Evolutionary conservation across 64 coral and sea anemone species (phyloP).

Genomic region (Montipora capricornis): DNA sequence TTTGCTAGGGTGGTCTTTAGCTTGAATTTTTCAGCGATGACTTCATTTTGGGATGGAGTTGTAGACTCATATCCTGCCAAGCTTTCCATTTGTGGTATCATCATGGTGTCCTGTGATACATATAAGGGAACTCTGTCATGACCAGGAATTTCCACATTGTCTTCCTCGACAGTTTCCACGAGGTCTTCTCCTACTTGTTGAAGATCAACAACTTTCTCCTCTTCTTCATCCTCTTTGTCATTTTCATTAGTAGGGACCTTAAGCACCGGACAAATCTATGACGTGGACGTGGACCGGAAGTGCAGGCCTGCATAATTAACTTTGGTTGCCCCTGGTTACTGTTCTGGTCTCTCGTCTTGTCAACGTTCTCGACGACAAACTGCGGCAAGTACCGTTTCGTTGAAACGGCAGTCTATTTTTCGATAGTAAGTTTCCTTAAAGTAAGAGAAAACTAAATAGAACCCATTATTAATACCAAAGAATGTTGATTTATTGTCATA

Average conservation of each 20-base stretch:
- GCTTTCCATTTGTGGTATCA: not conserved
- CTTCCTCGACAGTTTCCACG: not conserved
- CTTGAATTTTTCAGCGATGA: not conserved
- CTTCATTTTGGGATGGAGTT: not conserved
- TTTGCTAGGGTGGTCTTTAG: conserved; percentile 32
- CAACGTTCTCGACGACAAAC: conserved; percentile 27
- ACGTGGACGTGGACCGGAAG: not conserved
- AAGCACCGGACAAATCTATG: not conserved
- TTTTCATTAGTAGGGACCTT: not conserved
- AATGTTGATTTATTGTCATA: conserved; percentile 8
- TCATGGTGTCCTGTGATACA: not conserved
- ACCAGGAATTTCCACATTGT: not conserved
- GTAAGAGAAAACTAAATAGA: not conserved
- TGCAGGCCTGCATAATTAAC: conserved; percentile 18
- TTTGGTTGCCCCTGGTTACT: conserved; percentile 16
- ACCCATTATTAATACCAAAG: conserved; percentile 7
- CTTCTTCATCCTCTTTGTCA: not conserved
- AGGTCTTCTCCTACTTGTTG: conserved; percentile 11
- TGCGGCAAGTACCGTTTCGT: conserved; percentile 31
- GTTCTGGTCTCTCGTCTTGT: conserved; percentile 27
- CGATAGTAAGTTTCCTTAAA: conserved; percentile 12
- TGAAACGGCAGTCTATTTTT: conserved; percentile 29
- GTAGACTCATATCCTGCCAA: not conserved
- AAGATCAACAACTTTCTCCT: too few relatives aligned
- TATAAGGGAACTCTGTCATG: not conserved